Evolutionary conservation across 2,888 invertebrate genomes (phyloP).

Genomic region (Eumerus sabulonum): DNA sequence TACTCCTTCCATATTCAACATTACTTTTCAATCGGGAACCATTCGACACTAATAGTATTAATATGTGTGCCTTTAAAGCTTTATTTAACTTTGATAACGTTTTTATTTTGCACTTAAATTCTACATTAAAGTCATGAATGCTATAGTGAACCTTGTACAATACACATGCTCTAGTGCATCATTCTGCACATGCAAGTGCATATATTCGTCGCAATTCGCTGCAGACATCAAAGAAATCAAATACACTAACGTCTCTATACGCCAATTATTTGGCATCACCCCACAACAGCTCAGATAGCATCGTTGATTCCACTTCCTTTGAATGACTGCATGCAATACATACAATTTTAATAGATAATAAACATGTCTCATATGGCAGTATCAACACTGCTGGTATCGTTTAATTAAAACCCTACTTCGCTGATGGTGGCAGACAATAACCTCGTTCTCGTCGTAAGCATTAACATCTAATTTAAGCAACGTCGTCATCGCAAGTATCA

Average conservation of each 20-base stretch:
- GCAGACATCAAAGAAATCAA: neutral
- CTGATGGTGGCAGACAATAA: constrained; percentile 24
- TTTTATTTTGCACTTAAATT: no score
- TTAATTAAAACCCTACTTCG: constrained; percentile 47
- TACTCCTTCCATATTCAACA: no score
- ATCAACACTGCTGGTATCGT: constrained; percentile 52
- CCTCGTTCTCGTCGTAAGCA: constrained; percentile 10
- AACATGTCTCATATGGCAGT: constrained; percentile 57
- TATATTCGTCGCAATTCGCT: no score
- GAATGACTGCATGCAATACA: constrained; percentile 16
- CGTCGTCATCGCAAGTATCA: constrained; percentile 4
- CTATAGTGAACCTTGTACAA: no score
- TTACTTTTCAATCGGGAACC: no score
- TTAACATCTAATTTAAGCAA: constrained; percentile 5
- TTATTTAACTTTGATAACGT: no score
- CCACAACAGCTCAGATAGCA: constrained; percentile 1
- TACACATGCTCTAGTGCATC: no score
- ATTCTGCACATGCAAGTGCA: no score
- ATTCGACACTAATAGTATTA: no score
- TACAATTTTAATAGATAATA: constrained; percentile 46
- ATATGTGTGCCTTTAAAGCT: no score
- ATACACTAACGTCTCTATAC: constrained; percentile 2
- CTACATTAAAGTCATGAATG: no score
- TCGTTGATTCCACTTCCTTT: constrained; percentile 3
- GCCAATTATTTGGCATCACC: constrained; percentile 1